These are phyloP conservation scores for Lamprologus sp. DNA, from an alignment of 2,113 vertebrate species.

Conservation along the genomic window DNA sequence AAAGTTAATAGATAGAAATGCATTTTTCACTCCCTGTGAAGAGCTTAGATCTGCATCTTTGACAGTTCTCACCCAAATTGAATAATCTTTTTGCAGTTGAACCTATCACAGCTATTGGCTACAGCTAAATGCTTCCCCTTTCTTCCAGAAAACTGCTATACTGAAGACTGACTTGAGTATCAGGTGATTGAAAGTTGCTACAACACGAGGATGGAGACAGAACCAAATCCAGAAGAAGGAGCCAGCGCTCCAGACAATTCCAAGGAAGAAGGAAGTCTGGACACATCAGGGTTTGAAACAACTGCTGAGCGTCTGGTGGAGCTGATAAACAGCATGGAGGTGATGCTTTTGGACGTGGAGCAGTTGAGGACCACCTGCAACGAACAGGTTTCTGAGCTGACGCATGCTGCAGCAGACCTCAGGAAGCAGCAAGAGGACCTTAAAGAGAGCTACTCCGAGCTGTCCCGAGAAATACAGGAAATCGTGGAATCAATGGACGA, in stretches of 20 bases:
- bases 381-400: conserved; percentile 75
- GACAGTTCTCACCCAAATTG: background rate
- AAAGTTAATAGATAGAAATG: background rate
- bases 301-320: conserved; percentile 62
- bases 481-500: conserved; percentile 70
- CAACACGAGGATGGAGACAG: conserved; percentile 22
- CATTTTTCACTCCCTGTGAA: background rate
- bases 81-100: background rate
- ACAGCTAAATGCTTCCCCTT: background rate
- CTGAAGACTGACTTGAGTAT: background rate
- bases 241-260: background rate
- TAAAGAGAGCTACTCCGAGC: conserved; percentile 69
- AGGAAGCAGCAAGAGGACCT: conserved; percentile 74
- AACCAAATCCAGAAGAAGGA: background rate
- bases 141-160: conserved; percentile 4
- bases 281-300: background rate
- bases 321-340: conserved; percentile 80
- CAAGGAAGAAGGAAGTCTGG: background rate
- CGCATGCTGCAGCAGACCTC: conserved; percentile 65
- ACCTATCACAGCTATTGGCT: background rate
- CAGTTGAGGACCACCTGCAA: conserved; percentile 76
- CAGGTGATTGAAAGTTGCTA: background rate
- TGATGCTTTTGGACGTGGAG: conserved; percentile 80
- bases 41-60: conserved; percentile 5
- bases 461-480: conserved; percentile 72